Evolutionary conservation across 2,888 invertebrate genomes (phyloP).

Genomic region (Rhagium mordax): DNA sequence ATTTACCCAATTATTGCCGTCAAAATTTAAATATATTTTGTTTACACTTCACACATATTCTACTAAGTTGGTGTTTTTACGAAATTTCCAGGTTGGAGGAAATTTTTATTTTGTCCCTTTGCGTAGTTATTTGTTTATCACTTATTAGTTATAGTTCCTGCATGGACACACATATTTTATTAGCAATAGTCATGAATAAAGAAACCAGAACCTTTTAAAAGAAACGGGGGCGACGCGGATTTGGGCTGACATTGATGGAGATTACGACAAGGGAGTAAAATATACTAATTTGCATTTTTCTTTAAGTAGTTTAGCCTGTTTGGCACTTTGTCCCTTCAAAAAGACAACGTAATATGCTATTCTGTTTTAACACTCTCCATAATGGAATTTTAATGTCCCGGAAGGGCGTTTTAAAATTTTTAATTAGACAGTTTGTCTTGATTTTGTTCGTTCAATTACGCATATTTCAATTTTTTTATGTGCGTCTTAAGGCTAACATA

Average conservation of each 20-base stretch:
- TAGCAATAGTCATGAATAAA: neutral
- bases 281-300: conserved; percentile 46
- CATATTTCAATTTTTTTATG: neutral
- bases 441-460: neutral
- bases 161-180: neutral
- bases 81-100: no score
- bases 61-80: no score
- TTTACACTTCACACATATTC: no score
- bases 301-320: conserved; percentile 38
- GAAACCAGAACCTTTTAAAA: neutral
- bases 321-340: conserved; percentile 37
- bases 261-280: conserved; percentile 23
- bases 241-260: conserved; percentile 8
- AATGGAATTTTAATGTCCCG: conserved; percentile 46
- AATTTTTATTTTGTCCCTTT: no score
- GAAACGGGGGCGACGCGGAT: neutral
- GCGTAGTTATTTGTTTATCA: no score
- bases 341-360: conserved; percentile 32
- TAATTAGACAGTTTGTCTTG: neutral
- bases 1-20: no score
- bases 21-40: no score
- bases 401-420: conserved; percentile 5
- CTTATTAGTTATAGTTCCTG: no score
- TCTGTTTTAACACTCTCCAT: conserved; percentile 41
- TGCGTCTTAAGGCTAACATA: no score